Conservation (phyloP, 1,140 invertebrate genomes). For the Atta colombica region DNA sequence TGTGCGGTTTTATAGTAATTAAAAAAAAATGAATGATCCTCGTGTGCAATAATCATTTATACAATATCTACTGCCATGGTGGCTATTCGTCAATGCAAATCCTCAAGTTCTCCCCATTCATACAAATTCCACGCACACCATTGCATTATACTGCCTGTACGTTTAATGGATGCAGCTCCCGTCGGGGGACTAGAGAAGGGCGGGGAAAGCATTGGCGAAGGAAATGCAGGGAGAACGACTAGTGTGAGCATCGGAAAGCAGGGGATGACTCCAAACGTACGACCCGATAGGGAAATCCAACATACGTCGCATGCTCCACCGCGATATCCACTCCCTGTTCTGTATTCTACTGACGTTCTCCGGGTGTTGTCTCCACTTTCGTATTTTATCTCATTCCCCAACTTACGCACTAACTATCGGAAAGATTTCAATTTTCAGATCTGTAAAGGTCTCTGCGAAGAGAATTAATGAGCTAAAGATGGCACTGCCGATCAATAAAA, state of each 20-base stretch:
- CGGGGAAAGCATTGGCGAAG: slow-evolving; percentile 54
- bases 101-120: slow-evolving; percentile 82
- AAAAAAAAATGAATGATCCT: slow-evolving; percentile 51
- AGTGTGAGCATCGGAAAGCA: slow-evolving; percentile 66
- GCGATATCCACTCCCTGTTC: slow-evolving; percentile 54
- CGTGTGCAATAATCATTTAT: slow-evolving; percentile 64
- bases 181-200: slow-evolving; percentile 68
- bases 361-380: slow-evolving; percentile 66
- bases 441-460: not conserved
- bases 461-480: not conserved
- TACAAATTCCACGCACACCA: slow-evolving; percentile 80
- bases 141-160: slow-evolving; percentile 62
- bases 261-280: slow-evolving; percentile 83
- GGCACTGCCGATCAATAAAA: not conserved
- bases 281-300: slow-evolving; percentile 85
- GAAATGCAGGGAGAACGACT: slow-evolving; percentile 63
- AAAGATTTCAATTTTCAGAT: slow-evolving; percentile 53
- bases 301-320: slow-evolving; percentile 74
- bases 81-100: slow-evolving; percentile 84
- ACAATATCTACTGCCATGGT: slow-evolving; percentile 78
- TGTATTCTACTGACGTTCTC: slow-evolving; percentile 67
- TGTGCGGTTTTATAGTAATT: slow-evolving; percentile 33
- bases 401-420: slow-evolving; percentile 62
- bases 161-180: slow-evolving; percentile 81
- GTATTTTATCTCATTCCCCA: slow-evolving; percentile 54